Conservation (phyloP, 2,797 vertebrate genomes). For the Amniataba percoides region DNA sequence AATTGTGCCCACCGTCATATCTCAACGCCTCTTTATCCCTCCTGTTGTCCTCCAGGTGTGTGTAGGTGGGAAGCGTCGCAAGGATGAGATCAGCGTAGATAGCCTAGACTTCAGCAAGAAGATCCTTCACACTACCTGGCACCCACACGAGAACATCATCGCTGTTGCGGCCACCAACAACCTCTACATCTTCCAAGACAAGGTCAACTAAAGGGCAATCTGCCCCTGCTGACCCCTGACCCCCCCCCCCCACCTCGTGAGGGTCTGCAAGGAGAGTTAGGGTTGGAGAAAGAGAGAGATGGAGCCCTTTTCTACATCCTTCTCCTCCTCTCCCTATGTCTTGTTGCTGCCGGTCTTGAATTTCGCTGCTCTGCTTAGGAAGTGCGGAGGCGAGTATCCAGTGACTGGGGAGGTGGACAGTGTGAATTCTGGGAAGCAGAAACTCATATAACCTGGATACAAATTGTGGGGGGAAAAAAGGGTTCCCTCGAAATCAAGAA, state of each 20-base stretch:
- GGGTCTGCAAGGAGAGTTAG: conserved; percentile 44
- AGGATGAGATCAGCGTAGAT: conserved; percentile 99
- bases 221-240: conserved; percentile 55
- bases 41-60: conserved; percentile 87
- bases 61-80: conserved; percentile 95
- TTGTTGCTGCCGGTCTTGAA: conserved; percentile 56
- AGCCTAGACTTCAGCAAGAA: conserved; percentile 99
- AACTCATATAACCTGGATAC: conserved; percentile 40
- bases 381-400: conserved; percentile 50
- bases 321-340: conserved; percentile 51
- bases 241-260: conserved; percentile 30
- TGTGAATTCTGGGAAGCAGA: conserved; percentile 25
- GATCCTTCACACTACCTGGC: conserved; percentile 99
- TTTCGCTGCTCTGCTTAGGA: conserved; percentile 45
- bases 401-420: conserved; percentile 34
- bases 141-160: conserved; percentile 98
- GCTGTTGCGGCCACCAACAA: conserved; percentile 99
- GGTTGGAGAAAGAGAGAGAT: conserved; percentile 45
- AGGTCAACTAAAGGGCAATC: conserved; percentile 92
- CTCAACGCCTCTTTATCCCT: not conserved
- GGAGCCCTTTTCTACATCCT: conserved; percentile 40
- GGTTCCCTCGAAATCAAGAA: conserved; percentile 41
- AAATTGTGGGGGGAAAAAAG: conserved; percentile 28
- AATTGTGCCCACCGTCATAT: not conserved
- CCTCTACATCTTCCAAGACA: conserved; percentile 99